Base-by-base conservation (phyloP, 2,797 vertebrate genomes). In the Cheirogaleus major region DNA sequence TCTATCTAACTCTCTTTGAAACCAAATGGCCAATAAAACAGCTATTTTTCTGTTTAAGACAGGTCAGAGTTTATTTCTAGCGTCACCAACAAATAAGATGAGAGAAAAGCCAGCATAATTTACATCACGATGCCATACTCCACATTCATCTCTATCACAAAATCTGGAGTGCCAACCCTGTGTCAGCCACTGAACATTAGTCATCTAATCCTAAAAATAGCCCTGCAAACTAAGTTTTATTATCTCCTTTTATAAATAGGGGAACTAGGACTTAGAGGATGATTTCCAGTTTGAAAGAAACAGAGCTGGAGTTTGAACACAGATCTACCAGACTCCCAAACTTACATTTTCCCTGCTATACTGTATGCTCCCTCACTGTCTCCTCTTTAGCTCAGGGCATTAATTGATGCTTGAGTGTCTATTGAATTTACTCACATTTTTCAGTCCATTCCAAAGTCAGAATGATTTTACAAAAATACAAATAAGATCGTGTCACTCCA, bases 21-120 rank as follows among this genome's bases (percentile, higher is more conserved):
- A 59, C 63, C 35, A 61, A 52, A 65, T 61, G 32, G 9, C 20
- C 35, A 41, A 93, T 59, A 45, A 96, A 80, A 73, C 48, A 78
- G 55, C 73, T 83, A 8, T 48, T 90, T 65, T 63, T 75, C 81
- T 95, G 67, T 83, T 88, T 86, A 70, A 83, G 70, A 79, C 90
- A 92, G 41, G 52, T 91, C 17, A 63, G 55, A 43, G 10, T 79
- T 91, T 63, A 87, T 93, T 75, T 95, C 27, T 35, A 88, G 75
- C 0, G 57, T 4, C 79, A 91, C 4, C 4, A 35, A 32, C 32
- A 92, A 91, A 22, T 27, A 69, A 69, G 11, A 92, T 45, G 48
- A 82, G 72, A 93, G 55, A 73, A 84, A 80, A 85, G 9, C 1
- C 38, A 78, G 20, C 22, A 43, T 43, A 70, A 73, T 65, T 63